These are phyloP conservation scores for Papilio aristodemus DNA, from an alignment of 1,140 invertebrate species.

Conservation along the genomic window DNA sequence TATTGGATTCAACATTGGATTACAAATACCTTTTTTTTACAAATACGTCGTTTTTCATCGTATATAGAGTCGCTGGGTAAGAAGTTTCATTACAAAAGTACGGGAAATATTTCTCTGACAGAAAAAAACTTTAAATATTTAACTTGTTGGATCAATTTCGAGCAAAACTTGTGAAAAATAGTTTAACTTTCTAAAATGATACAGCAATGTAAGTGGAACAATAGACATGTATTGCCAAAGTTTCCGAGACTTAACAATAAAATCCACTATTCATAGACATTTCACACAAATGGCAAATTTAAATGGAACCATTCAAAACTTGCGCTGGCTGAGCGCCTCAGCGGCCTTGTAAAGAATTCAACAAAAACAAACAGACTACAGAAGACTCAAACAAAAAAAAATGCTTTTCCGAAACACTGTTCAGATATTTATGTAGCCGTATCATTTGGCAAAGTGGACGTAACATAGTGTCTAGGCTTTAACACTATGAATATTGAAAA, in stretches of 20 bases:
- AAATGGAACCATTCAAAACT: conserved; percentile 69
- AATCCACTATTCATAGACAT: conserved; percentile 58
- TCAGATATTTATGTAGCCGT: not conserved
- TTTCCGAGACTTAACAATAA: conserved; percentile 51
- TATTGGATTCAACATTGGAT: too few relatives aligned
- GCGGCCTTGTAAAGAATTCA: conserved; percentile 12
- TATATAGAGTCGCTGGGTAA: too few relatives aligned
- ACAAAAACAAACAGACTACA: conserved; percentile 23
- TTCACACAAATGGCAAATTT: conserved; percentile 55
- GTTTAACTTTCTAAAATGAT: conserved; percentile 10
- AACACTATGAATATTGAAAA: not conserved
- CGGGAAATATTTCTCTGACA: too few relatives aligned
- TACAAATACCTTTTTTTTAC: too few relatives aligned
- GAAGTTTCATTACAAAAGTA: too few relatives aligned
- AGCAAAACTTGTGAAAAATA: conserved; percentile 5
- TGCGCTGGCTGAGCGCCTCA: conserved; percentile 41
- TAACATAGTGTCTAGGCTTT: not conserved
- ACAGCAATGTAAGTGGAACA: conserved; percentile 27
- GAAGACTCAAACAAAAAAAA: conserved; percentile 41
- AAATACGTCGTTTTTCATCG: too few relatives aligned
- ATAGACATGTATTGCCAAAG: conserved; percentile 60
- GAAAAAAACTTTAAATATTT: too few relatives aligned
- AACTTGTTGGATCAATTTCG: too few relatives aligned
- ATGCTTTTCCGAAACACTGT: conserved; percentile 26
- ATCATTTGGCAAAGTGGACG: not conserved